A percentile compares a stretch with the other conserved stretches of the same genome.
phyloP scores from a whole-genome alignment of 2,888 invertebrate genomes.

The Thymelicus lineola region DNA sequence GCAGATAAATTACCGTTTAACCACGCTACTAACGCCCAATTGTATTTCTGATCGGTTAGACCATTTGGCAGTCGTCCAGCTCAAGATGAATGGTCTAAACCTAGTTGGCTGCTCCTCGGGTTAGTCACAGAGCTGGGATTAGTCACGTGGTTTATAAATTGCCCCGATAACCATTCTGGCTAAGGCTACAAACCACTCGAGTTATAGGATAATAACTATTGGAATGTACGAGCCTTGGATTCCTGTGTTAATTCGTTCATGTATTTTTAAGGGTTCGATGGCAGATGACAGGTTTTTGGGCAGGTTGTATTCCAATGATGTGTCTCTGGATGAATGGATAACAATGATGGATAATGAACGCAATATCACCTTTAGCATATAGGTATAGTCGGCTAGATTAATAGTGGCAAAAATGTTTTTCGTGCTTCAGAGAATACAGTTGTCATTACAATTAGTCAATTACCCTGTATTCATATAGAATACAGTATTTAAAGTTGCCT shows the following conservation, averaged over 20 bases:
- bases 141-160: slow-evolving; percentile 38
- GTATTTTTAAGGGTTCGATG: too few relatives aligned
- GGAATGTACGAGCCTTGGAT: not conserved
- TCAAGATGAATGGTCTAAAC: slow-evolving; percentile 37
- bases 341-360: too few relatives aligned
- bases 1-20: slow-evolving; percentile 37
- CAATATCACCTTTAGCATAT: too few relatives aligned
- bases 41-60: slow-evolving; percentile 39
- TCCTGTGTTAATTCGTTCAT: not conserved
- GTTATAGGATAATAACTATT: not conserved
- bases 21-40: slow-evolving; percentile 36
- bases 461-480: too few relatives aligned
- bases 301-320: too few relatives aligned
- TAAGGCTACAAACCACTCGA: slow-evolving; percentile 7
- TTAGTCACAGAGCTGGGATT: slow-evolving; percentile 43
- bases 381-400: too few relatives aligned
- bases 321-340: too few relatives aligned
- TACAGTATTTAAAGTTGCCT: too few relatives aligned
- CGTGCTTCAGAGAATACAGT: too few relatives aligned
- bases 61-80: slow-evolving; percentile 34
- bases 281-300: too few relatives aligned
- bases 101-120: slow-evolving; percentile 37
- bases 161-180: slow-evolving; percentile 33
- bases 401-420: too few relatives aligned
- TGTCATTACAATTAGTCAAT: too few relatives aligned